Conservation (phyloP, 30 jellyfish, hydroid and myxozoan species). For the Chrysaora quinquecirrha region DNA sequence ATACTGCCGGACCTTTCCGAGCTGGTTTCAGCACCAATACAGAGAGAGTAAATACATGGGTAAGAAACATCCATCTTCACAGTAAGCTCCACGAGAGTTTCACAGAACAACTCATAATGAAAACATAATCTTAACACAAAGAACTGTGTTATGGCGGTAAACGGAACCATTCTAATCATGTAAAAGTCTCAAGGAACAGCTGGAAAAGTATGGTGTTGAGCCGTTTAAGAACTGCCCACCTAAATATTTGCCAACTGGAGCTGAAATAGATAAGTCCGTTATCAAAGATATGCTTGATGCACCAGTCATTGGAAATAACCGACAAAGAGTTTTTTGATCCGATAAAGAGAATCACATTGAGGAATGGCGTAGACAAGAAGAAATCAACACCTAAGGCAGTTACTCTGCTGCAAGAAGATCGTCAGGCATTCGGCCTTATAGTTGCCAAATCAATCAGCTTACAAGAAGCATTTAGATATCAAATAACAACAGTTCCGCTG, state of each 20-base stretch:
- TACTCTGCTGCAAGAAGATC: constrained; percentile 29
- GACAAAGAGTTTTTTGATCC: constrained; percentile 5
- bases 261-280: not conserved
- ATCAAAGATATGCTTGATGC: constrained; percentile 37
- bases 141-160: constrained; percentile 21
- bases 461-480: constrained; percentile 14
- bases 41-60: constrained; percentile 53
- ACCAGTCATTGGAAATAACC: constrained; percentile 1
- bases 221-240: constrained; percentile 25
- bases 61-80: constrained; percentile 31
- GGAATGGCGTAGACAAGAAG: constrained; percentile 13
- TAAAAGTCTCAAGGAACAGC: constrained; percentile 19
- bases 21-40: constrained; percentile 39
- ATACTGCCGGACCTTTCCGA: constrained; percentile 60
- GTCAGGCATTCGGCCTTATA: constrained; percentile 37
- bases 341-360: constrained; percentile 21
- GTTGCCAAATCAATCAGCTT: constrained; percentile 12
- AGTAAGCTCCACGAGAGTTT: not conserved
- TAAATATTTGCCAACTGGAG: constrained; percentile 17
- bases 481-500: not conserved
- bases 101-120: constrained; percentile 29
- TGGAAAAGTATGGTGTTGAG: constrained; percentile 32
- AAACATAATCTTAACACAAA: constrained; percentile 24
- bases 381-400: constrained; percentile 13
- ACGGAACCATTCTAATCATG: constrained; percentile 24